These are phyloP conservation scores for Esox niger DNA, from an alignment of 2,113 vertebrate genomes.

Conservation along the genomic window DNA sequence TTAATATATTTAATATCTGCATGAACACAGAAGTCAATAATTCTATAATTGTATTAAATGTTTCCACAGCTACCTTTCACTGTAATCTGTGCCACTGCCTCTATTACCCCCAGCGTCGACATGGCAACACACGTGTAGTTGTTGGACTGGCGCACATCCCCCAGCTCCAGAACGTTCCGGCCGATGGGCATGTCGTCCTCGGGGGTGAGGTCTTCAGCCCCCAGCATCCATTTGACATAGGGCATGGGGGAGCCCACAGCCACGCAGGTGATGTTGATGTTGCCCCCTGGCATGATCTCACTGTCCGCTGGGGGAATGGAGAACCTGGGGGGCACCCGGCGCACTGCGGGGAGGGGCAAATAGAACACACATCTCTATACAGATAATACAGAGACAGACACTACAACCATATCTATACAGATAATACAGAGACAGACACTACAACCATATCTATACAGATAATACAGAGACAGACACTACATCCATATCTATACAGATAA, in stretches of 20 bases:
- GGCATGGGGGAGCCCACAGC: slow-evolving; percentile 98
- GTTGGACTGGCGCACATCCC: slow-evolving; percentile 94
- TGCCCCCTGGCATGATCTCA: slow-evolving; percentile 98
- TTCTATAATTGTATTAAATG: no score
- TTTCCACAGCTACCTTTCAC: slow-evolving; percentile 84
- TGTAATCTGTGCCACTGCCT: slow-evolving; percentile 94
- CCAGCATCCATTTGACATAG: slow-evolving; percentile 99
- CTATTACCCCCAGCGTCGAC: slow-evolving; percentile 97
- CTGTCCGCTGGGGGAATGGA: slow-evolving; percentile 97
- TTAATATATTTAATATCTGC: no score
- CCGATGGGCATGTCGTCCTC: slow-evolving; percentile 99
- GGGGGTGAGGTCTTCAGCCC: slow-evolving; percentile 94
- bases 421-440: no score
- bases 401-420: no score
- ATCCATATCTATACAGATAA: no score
- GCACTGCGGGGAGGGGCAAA: slow-evolving; percentile 81
- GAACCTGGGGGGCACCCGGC: slow-evolving; percentile 93
- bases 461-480: no score
- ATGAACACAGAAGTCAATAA: no score
- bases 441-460: no score
- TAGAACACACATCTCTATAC: slow-evolving; percentile 38
- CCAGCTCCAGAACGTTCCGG: slow-evolving; percentile 94
- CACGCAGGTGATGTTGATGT: slow-evolving; percentile 97
- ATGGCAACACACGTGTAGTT: slow-evolving; percentile 99
- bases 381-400: neutral